A percentile compares a stretch with the other conserved stretches of the same genome.
Conservation (phyloP, 1,140 invertebrate genomes). For the Cydia splendana region DNA sequence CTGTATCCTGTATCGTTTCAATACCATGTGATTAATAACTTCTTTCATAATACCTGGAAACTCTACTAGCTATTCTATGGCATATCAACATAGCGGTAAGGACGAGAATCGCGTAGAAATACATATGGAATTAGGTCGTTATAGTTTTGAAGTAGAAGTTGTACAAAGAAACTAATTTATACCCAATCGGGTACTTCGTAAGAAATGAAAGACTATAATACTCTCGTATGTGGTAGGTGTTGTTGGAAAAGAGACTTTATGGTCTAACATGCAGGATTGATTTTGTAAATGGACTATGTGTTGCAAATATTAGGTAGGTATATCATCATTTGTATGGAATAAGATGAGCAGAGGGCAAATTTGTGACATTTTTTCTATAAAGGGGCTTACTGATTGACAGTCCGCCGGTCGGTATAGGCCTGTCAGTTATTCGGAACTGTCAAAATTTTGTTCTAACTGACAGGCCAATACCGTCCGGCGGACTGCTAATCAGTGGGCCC, state of each 20-base stretch:
- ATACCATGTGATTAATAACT: neutral
- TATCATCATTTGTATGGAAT: no score
- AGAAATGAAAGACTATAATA: neutral
- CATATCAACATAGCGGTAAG: neutral
- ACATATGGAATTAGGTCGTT: neutral
- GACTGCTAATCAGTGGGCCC: no score
- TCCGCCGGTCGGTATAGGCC: no score
- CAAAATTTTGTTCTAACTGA: no score
- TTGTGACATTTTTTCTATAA: no score
- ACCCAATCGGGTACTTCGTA: conserved; percentile 3
- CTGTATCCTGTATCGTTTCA: neutral
- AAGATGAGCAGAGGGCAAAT: no score
- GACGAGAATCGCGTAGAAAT: neutral
- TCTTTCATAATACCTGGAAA: neutral
- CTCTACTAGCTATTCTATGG: neutral
- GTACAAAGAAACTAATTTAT: conserved; percentile 30
- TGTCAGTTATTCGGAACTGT: no score
- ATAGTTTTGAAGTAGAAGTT: neutral
- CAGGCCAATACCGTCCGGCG: no score
- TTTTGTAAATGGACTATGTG: neutral
- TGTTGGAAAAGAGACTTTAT: neutral
- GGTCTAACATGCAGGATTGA: neutral
- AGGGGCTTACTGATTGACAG: no score
- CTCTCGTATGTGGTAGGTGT: neutral
- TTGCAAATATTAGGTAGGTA: no score